Evolutionary conservation across 2,888 invertebrate genomes (phyloP), one percentile per base, ranked within the genome.

Genomic region (Prosapia bicincta): DNA sequence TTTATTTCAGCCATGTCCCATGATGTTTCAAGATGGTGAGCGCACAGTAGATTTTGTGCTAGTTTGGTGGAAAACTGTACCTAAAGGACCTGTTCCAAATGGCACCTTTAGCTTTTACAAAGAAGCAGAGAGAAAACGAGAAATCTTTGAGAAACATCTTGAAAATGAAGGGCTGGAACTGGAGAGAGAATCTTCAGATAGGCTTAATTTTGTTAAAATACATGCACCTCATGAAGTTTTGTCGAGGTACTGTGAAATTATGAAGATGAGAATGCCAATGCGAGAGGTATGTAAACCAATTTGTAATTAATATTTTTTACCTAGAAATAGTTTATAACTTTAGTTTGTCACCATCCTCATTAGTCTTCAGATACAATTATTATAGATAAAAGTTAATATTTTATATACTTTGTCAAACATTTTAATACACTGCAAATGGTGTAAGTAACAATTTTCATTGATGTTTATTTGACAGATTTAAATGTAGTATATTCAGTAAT

Each of bases 261-360:
- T 97, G 81, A 97, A 97, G 84, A 87, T 97, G 26, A 89, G 96
- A 83, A 92, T 97, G 93, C 97, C 97, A 2, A 97, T 98, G 95
- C 95, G 93, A 88, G 93, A 92, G 88, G 90, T 94, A 83, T 83
- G 30, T 30, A 30, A 30, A 30, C 30, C 5, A n/a, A n/a, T n/a
- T n/a, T n/a, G n/a, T n/a, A n/a, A n/a, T n/a, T n/a, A n/a, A n/a
- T n/a, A n/a, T n/a, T n/a, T n/a, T n/a, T n/a, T n/a, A n/a, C n/a
- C n/a, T n/a, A n/a, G n/a, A n/a, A n/a, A n/a, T n/a, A n/a, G n/a
- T n/a, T n/a, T n/a, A n/a, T n/a, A n/a, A n/a, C n/a, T n/a, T n/a
- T n/a, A n/a, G n/a, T n/a, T n/a, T n/a, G n/a, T n/a, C n/a, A n/a
- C n/a, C n/a, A n/a, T n/a, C n/a, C n/a, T n/a, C n/a, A n/a, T n/a